Evolutionary conservation across 2,113 vertebrate genomes (phyloP), one percentile per base, ranked within the genome.

Genomic region (Isurus oxyrinchus): DNA sequence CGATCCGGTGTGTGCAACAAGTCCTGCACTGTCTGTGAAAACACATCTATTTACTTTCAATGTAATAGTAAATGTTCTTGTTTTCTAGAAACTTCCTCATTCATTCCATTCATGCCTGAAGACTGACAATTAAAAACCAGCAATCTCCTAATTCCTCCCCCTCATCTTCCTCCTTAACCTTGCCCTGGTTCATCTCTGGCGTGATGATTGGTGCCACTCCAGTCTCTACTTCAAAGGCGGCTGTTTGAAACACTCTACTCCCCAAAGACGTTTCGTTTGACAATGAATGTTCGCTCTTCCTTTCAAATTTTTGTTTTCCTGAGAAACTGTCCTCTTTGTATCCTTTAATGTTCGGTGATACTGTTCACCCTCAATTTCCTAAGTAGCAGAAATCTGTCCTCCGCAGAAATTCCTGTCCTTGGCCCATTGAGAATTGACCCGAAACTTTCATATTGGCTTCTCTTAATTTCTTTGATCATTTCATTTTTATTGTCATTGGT

Each of bases 51-150:
- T 59, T n/a, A 35, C 59, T 35, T 91, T 93, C 31, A 21, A 84
- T 21, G 57, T 61, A 31, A 14, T n/a, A 31, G 25, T 13, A 59
- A 76, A 61, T 31, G 31, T 59, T 93, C 57, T n/a, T 16, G 35
- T 13, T 93, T 61, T 61, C 11, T n/a, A 61, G 88, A 93, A 93
- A 93, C 53, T 61, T n/a, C 31, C 88, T 59, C 27, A 61, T 57
- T 91, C 55, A 59, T 91, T 91, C 55, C 88, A 91, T 35, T 91
- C 88, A 59, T 61, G 88, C 88, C 88, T 59, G 57, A 91, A 59
- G 55, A 59, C 88, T 61, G 88, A 91, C 57, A 61, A 49, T 55
- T 10, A 61, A 19, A 84, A 57, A 61, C 88, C 31, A 55, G n/a
- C 57, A 91, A 61, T 57, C 88, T 59, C 35, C 88, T 57, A 13